phyloP scores from a whole-genome alignment of 2,113 vertebrate species.

The Catharus fuscescens region DNA sequence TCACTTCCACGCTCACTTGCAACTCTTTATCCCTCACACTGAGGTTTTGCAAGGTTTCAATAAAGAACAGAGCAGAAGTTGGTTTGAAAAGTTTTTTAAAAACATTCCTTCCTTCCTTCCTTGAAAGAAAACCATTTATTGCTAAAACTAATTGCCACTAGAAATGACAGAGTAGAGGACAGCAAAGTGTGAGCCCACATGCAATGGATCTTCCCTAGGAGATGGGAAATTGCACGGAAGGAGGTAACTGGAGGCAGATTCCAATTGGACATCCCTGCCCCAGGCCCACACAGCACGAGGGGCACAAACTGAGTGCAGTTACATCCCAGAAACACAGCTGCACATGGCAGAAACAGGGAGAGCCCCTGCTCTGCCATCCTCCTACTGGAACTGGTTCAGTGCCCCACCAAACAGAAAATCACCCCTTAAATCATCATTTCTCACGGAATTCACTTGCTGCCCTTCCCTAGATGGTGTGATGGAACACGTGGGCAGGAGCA shows the following conservation, averaged over 20 bases:
- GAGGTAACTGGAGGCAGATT: neutral
- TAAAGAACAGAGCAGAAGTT: neutral
- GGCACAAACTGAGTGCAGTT: neutral
- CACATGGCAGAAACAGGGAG: neutral
- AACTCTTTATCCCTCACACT: neutral
- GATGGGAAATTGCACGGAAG: neutral
- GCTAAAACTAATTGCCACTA: neutral
- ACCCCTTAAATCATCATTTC: neutral
- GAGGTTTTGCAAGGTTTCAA: neutral
- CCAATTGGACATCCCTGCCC: neutral
- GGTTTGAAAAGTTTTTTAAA: neutral
- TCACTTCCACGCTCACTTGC: neutral
- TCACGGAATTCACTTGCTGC: neutral
- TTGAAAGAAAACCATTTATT: neutral
- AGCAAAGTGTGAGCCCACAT: neutral
- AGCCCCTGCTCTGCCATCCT: neutral
- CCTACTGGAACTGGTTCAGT: neutral
- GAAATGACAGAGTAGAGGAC: neutral
- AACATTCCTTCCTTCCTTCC: neutral
- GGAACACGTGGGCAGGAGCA: neutral
- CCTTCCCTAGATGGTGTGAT: accelerated
- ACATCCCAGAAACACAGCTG: neutral
- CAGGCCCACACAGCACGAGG: accelerated
- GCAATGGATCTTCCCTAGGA: neutral
- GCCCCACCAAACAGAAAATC: neutral